phyloP scores from a whole-genome alignment of 2,888 invertebrate species.

The Drosophila monieri region DNA sequence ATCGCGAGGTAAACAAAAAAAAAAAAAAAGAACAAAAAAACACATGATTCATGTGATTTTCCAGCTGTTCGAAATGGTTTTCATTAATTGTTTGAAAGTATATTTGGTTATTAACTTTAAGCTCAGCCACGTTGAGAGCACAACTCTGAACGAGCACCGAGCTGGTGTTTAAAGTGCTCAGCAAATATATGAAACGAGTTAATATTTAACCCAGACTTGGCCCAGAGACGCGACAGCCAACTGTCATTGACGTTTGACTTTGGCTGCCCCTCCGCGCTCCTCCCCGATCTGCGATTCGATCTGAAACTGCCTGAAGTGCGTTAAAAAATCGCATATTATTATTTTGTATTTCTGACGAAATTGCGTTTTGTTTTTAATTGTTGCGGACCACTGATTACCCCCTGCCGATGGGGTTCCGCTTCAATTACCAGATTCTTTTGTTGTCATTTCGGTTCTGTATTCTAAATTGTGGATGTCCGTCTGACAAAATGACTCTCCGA shows the following conservation, averaged over 20 bases:
- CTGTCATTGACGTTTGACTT: conserved; percentile 65
- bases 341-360: conserved; percentile 28
- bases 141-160: conserved; percentile 9
- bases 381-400: conserved; percentile 14
- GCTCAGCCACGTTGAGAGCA: conserved; percentile 16
- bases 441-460: conserved; percentile 36
- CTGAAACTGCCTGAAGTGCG: conserved; percentile 27
- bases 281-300: conserved; percentile 9
- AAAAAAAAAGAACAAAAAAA: conserved; percentile 12
- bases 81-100: conserved; percentile 9
- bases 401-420: conserved; percentile 50
- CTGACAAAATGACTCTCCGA: conserved; percentile 29
- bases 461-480: conserved; percentile 18
- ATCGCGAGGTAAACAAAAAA: conserved; percentile 73
- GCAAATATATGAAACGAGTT: conserved; percentile 10
- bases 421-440: conserved; percentile 57
- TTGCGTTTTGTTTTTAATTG: conserved; percentile 45
- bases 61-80: conserved; percentile 28
- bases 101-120: conserved; percentile 18
- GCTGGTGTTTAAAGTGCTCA: conserved; percentile 12
- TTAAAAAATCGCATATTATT: conserved; percentile 24
- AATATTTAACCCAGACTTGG: conserved; percentile 3
- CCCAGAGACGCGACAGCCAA: conserved; percentile 6
- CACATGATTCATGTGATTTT: conserved; percentile 45
- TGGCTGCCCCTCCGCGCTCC: conserved; percentile 7